Base-by-base conservation (phyloP, 2,113 vertebrate species). In the Zootoca vivipara region DNA sequence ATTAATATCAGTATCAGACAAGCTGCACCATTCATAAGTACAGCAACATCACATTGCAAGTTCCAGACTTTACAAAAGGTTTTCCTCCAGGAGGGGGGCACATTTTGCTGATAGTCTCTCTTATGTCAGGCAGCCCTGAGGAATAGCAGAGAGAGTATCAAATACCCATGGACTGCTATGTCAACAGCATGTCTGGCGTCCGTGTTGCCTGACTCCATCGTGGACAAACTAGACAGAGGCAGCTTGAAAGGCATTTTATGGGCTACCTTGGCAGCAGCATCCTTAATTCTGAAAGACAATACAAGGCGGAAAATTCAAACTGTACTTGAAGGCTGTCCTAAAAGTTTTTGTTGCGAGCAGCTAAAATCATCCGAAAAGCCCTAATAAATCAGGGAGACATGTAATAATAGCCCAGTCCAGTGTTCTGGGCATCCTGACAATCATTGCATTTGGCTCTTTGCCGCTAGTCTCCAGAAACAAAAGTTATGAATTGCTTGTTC, bases 391-490 rank as follows among this genome's bases (percentile, higher is more conserved):
- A 18, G 33, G 74, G 82, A 91, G 80, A 26, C 70, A 79, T 24
- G 40, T 38, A 75, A 16, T 33, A 28, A 40, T 20, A 62, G 38
- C 46, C 15, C 81, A 6, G 3, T 78, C 79, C 72, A 13, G 0
- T 42, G 2, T 46, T 73, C 38, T 1, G 7, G 72, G 80, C 80
- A 91, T 46, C 12, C 38, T 85, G 82, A 82, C 33, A 87, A 65
- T 88, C 73, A 18, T 72, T 93, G 74, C 58, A 92, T 83, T 10
- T 79, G 62, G 28, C 79, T 10, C 40, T 81, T n/a, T n/a, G 28
- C 0, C 86, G n/a, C 90, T 62, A 20, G 87, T 89, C 89, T 65
- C 73, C 79, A 88, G n/a, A 8, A 33, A 78, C 83, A 93, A 83
- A 56, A 69, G 62, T 74, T 87, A 82, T 28, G 56, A 91, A 84